Evolutionary conservation across 2,113 vertebrate species (phyloP).

Genomic region (Stercorarius parasiticus): DNA sequence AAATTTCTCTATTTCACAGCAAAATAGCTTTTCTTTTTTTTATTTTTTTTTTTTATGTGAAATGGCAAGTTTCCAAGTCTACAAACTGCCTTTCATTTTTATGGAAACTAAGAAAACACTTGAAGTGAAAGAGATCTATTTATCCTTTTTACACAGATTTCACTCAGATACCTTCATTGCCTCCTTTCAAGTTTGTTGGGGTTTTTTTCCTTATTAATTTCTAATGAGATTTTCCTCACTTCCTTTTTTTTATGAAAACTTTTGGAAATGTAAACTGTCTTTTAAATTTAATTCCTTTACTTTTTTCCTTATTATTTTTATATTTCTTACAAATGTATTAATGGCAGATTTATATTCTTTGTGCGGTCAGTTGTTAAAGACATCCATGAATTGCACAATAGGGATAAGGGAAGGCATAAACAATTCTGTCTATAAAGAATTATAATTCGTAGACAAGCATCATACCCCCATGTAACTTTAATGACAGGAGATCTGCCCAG

Average conservation of each 20-base stretch:
- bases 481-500: neutral
- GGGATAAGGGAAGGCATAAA: neutral
- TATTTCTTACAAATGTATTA: neutral
- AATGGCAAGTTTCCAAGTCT: neutral
- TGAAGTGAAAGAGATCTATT: neutral
- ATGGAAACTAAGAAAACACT: neutral
- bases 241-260: neutral
- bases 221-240: neutral
- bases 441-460: neutral
- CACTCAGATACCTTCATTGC: neutral
- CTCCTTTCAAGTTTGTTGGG: neutral
- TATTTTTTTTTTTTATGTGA: neutral
- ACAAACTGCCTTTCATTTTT: neutral
- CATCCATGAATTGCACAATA: neutral
- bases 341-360: neutral
- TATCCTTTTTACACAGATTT: neutral
- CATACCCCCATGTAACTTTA: neutral
- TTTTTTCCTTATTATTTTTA: neutral
- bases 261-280: neutral
- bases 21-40: neutral
- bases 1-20: neutral
- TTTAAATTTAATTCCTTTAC: neutral
- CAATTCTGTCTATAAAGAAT: neutral
- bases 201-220: neutral
- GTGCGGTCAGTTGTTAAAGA: neutral